Percentiles rank a stretch among this genome's conserved stretches.
Conservation (phyloP, 1,140 invertebrate genomes). For the Dinothrombium tinctorium region DNA sequence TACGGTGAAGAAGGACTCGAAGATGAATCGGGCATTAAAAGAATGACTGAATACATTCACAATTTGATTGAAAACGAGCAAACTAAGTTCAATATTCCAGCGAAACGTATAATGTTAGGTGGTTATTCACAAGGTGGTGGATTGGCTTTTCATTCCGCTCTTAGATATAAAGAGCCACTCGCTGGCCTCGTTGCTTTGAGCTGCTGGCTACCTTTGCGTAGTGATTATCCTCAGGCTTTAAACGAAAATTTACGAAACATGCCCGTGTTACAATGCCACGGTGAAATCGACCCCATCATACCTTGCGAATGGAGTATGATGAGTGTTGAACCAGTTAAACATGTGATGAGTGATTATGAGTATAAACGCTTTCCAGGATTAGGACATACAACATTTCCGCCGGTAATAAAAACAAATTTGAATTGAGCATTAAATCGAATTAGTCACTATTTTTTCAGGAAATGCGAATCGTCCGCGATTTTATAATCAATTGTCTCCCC, state of each 20-base stretch:
- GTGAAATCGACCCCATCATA: conserved; percentile 71
- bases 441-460: too few species aligned
- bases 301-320: conserved; percentile 76
- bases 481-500: too few species aligned
- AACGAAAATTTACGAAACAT: conserved; percentile 27
- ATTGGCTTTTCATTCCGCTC: conserved; percentile 45
- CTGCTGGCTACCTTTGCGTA: conserved; percentile 84
- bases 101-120: conserved; percentile 30
- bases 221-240: conserved; percentile 41
- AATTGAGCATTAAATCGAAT: too few species aligned
- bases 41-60: conserved; percentile 49
- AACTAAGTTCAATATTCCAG: conserved; percentile 47
- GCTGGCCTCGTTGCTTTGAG: conserved; percentile 65
- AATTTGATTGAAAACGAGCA: conserved; percentile 54
- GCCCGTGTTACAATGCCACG: conserved; percentile 77
- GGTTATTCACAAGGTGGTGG: conserved; percentile 30
- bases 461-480: too few species aligned
- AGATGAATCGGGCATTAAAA: conserved; percentile 63
- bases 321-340: conserved; percentile 59
- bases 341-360: conserved; percentile 46
- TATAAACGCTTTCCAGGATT: conserved; percentile 70
- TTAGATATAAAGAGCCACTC: conserved; percentile 52
- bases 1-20: conserved; percentile 60
- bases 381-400: conserved; percentile 60
- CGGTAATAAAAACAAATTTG: too few species aligned